phyloP scores from a whole-genome alignment of 2,888 invertebrate species.

The Scelioninae gen. 2 region DNA sequence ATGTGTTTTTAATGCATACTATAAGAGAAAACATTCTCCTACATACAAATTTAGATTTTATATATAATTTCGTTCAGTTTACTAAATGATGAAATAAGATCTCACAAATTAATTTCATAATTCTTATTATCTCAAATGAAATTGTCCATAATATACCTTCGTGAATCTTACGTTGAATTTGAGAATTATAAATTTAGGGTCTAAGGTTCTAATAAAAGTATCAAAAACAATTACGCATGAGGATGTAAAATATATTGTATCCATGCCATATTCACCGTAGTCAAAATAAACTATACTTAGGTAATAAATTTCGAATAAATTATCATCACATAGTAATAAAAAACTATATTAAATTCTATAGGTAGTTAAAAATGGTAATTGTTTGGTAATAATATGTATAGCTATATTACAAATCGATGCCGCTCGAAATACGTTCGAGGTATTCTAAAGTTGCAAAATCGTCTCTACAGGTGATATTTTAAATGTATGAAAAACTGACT shows the following conservation, averaged over 20 bases:
- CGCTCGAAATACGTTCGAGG: background rate
- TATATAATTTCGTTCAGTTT: too few relatives aligned
- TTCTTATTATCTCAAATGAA: too few relatives aligned
- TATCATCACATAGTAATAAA: slow-evolving; percentile 17
- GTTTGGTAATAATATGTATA: slow-evolving; percentile 20
- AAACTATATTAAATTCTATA: slow-evolving; percentile 27
- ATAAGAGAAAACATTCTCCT: too few relatives aligned
- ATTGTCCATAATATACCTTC: too few relatives aligned
- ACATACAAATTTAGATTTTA: too few relatives aligned
- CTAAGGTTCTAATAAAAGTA: slow-evolving; percentile 16
- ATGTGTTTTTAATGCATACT: too few relatives aligned
- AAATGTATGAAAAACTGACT: slow-evolving; percentile 17
- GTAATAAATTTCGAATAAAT: slow-evolving; percentile 20
- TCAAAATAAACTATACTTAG: slow-evolving; percentile 17
- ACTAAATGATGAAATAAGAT: too few relatives aligned
- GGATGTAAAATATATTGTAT: slow-evolving; percentile 14
- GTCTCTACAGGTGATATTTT: slow-evolving; percentile 21
- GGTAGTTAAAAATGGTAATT: slow-evolving; percentile 16
- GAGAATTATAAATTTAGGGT: slow-evolving; percentile 2
- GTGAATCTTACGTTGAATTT: too few relatives aligned
- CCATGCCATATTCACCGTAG: slow-evolving; percentile 9
- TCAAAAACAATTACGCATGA: slow-evolving; percentile 16
- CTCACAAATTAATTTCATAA: too few relatives aligned
- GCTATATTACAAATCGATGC: slow-evolving; percentile 29
- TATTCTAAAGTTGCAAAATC: slow-evolving; percentile 5